phyloP scores from a whole-genome alignment of 2,113 vertebrate genomes.

The Passer montanus region DNA sequence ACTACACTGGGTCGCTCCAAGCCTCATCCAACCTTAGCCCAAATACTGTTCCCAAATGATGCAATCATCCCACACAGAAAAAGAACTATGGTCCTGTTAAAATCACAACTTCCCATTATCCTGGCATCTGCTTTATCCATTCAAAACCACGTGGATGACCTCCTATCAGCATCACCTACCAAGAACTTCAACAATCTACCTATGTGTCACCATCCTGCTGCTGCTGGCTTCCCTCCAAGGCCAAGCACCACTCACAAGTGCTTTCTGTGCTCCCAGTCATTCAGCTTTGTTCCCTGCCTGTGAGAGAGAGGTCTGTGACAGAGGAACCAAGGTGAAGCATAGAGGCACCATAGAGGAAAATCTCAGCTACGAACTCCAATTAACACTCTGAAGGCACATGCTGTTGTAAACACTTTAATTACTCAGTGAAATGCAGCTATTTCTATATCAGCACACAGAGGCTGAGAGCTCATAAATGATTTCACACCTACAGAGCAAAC shows the following conservation, averaged over 20 bases:
- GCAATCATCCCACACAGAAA: not conserved
- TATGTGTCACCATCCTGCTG: not conserved
- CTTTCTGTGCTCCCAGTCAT: not conserved
- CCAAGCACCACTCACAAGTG: not conserved
- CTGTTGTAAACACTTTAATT: not conserved
- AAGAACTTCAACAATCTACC: not conserved
- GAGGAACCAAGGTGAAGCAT: not conserved
- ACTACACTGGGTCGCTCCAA: rapidly evolving
- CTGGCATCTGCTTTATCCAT: not conserved
- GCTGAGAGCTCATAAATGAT: not conserved
- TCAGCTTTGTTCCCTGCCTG: not conserved
- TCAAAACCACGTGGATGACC: not conserved
- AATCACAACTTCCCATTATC: not conserved
- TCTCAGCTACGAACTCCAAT: not conserved
- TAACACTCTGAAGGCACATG: not conserved
- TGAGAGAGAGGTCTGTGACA: not conserved
- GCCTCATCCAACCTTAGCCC: rapidly evolving
- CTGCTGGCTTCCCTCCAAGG: not conserved
- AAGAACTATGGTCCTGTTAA: not conserved
- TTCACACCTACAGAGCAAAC: constrained; percentile 43
- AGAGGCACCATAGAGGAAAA: not conserved
- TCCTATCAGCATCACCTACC: not conserved
- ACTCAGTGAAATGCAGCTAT: not conserved
- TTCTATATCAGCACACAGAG: not conserved
- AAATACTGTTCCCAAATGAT: not conserved